These are phyloP conservation scores for Drosophila tristis DNA, from an alignment of 1,140 invertebrate genomes.

Conservation along the genomic window DNA sequence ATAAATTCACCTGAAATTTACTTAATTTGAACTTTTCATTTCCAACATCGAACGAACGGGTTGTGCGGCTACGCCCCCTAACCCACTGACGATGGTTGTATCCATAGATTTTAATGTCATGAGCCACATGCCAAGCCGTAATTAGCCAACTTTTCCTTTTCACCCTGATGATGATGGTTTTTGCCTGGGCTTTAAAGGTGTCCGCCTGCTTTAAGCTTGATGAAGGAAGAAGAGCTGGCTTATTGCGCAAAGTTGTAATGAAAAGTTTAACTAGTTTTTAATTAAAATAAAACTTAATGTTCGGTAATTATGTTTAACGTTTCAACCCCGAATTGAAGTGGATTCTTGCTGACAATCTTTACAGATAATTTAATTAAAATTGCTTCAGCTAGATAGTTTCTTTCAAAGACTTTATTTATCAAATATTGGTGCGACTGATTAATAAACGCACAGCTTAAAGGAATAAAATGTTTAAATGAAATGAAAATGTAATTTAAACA, in stretches of 20 bases:
- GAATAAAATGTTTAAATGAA: too few species aligned
- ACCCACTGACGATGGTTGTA: slow-evolving; percentile 29
- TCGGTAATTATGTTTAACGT: too few species aligned
- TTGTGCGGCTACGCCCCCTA: slow-evolving; percentile 23
- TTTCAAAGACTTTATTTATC: too few species aligned
- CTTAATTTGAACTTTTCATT: slow-evolving; percentile 38
- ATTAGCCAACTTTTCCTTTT: slow-evolving; percentile 54
- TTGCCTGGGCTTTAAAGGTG: slow-evolving; percentile 32
- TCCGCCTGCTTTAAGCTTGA: slow-evolving; percentile 21
- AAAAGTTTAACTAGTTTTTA: slow-evolving; percentile 25
- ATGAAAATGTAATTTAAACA: too few species aligned
- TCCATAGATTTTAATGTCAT: slow-evolving; percentile 64
- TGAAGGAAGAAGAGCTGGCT: slow-evolving; percentile 5
- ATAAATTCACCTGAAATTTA: slow-evolving; percentile 43
- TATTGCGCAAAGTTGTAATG: slow-evolving; percentile 4
- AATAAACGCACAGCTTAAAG: too few species aligned
- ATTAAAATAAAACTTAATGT: too few species aligned
- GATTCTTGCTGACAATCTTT: too few species aligned
- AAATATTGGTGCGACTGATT: too few species aligned
- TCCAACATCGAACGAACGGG: slow-evolving; percentile 23
- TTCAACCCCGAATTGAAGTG: too few species aligned
- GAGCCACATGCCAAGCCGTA: slow-evolving; percentile 73
- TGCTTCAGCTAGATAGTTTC: too few species aligned
- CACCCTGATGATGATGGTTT: slow-evolving; percentile 28
- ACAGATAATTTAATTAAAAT: too few species aligned